These are phyloP conservation scores for Hyperoplus immaculatus DNA, from an alignment of 2,797 vertebrate species.

Conservation along the genomic window DNA sequence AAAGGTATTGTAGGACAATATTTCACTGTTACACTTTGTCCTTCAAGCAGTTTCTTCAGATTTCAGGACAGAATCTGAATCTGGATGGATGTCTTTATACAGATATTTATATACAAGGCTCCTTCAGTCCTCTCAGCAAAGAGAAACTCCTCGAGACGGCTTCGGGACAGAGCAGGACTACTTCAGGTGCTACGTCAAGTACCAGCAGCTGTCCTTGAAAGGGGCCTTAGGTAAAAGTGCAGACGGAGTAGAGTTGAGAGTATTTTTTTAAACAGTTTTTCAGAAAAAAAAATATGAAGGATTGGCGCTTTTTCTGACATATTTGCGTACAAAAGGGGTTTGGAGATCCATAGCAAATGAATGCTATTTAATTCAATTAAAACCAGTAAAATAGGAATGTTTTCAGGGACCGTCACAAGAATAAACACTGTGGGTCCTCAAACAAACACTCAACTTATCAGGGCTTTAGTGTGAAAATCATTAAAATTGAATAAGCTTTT, in stretches of 20 bases:
- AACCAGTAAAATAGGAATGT: too few species aligned
- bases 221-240: too few species aligned
- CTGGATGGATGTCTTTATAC: neutral
- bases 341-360: neutral
- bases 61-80: neutral
- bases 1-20: neutral
- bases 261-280: neutral
- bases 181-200: neutral
- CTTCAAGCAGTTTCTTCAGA: neutral
- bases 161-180: neutral
- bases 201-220: neutral
- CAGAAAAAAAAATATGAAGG: neutral
- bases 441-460: neutral
- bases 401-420: neutral
- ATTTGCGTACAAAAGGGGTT: neutral
- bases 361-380: neutral
- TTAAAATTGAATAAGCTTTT: neutral
- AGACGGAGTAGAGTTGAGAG: neutral
- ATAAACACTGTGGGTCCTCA: neutral
- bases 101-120: neutral
- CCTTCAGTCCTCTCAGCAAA: neutral
- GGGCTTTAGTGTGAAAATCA: neutral
- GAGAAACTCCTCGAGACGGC: neutral
- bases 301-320: too few species aligned
- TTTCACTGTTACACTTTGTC: constrained; percentile 1